Percentiles rank a stretch among this genome's conserved stretches.
Conservation (phyloP, 2,113 vertebrate genomes). For the Nyctereutes procyonoides region DNA sequence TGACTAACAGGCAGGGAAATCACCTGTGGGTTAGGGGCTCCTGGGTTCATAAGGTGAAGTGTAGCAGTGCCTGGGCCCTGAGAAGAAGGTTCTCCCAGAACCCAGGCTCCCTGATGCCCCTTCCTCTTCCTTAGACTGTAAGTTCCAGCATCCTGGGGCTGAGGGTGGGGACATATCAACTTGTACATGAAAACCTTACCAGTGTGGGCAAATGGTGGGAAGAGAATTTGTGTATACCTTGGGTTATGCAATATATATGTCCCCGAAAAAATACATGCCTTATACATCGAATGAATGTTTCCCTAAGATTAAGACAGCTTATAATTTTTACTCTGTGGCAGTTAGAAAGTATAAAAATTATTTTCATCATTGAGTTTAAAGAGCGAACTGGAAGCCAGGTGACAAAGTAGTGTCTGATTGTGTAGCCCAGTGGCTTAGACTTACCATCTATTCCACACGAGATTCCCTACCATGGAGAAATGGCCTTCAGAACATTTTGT, state of each 20-base stretch:
- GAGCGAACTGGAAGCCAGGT: not conserved
- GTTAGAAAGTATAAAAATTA: conserved; percentile 9
- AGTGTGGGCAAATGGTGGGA: not conserved
- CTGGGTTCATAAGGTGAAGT: not conserved
- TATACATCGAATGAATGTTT: not conserved
- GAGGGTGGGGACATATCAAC: not conserved
- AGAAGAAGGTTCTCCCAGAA: not conserved
- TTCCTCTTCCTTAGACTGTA: not conserved
- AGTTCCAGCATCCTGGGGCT: not conserved
- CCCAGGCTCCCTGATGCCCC: not conserved
- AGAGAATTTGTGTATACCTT: not conserved
- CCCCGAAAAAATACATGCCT: not conserved
- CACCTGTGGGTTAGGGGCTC: not conserved
- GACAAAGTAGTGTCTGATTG: not conserved
- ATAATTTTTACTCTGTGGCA: not conserved
- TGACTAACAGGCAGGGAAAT: not conserved
- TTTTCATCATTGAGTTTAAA: not conserved
- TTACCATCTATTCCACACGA: not conserved
- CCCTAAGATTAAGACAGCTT: not conserved
- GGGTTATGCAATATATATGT: not conserved
- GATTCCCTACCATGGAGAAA: not conserved
- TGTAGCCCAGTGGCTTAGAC: not conserved
- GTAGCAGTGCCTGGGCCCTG: not conserved
- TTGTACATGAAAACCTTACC: not conserved
- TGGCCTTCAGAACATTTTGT: not conserved